Percentiles rank a stretch among this genome's conserved stretches.
phyloP scores from a whole-genome alignment of 2,113 vertebrate species.

The Siniperca chuatsi region DNA sequence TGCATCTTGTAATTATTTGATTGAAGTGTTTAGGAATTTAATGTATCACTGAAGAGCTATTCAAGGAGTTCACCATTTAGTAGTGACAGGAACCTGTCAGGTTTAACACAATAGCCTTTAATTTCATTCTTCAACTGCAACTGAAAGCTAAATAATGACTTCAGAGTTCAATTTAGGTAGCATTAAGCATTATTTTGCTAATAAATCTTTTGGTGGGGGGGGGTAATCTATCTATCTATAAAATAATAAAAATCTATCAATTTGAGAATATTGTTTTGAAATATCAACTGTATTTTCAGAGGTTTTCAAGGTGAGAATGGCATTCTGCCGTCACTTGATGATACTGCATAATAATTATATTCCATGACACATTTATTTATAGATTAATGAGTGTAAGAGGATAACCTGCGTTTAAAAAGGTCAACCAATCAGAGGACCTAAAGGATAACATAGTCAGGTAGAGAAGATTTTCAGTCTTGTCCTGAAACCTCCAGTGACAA shows the following conservation, averaged over 20 bases:
- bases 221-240: too few species aligned
- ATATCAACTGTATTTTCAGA: not conserved
- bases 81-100: not conserved
- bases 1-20: not conserved
- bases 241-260: too few species aligned
- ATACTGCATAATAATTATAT: conserved; percentile 43
- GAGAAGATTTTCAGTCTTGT: conserved; percentile 54
- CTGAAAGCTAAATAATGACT: not conserved
- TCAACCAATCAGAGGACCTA: conserved; percentile 59
- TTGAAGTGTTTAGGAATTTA: not conserved
- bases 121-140: not conserved
- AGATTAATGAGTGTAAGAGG: conserved; percentile 73
- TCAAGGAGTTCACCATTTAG: not conserved
- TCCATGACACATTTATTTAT: conserved; percentile 69
- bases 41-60: not conserved
- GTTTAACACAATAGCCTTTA: not conserved
- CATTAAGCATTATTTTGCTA: not conserved
- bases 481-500: conserved; percentile 35
- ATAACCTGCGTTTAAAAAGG: conserved; percentile 64
- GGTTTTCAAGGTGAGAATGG: conserved; percentile 45
- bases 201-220: not conserved
- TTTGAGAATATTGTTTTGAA: not conserved
- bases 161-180: not conserved
- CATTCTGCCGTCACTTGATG: conserved; percentile 40
- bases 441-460: conserved; percentile 38